Base-by-base conservation (phyloP, 2,797 vertebrate genomes). In the Mormyrus proboscirostris region DNA sequence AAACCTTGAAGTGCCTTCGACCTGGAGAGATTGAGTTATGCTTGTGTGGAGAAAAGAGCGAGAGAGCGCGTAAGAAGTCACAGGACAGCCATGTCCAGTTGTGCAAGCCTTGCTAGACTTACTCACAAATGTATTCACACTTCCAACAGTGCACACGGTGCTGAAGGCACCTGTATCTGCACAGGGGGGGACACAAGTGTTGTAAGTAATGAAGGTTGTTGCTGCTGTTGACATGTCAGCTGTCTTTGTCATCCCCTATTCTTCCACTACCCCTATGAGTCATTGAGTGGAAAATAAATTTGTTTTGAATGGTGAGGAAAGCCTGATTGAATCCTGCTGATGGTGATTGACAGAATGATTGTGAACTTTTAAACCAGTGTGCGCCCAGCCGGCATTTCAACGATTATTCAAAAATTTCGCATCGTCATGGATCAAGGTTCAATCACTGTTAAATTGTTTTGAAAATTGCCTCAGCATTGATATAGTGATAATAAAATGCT, bases 1-100 rank as follows among this genome's bases (percentile, higher is more conserved):
- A 91, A 94, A 90, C 93, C 93, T 91, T 94, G 94, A 94, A 92
- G 94, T 95, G 95, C 94, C 95, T 94, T 95, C 93, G 94, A 96
- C 84, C 88, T 89, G 94, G 91, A 89, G 95, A 95, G 95, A 95
- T 93, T 93, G 94, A 95, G 94, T 94, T 94, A 93, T 95, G 93
- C 84, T 55, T 89, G 84, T 87, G 84, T 86, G 89, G 41, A 87
- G 29, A 79, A 89, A 86, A 25, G 88, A 94, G 94, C 94, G 90
- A 90, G 93, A 94, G 93, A 93, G 93, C 93, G 69, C 47, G 50
- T 44, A 79, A 88, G 47, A n/a, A 25, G 62, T 29, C 50, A 49
- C 50, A 87, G 88, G 38, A 49, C 59, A 76, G 65, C 87, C 85
- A 91, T 93, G 91, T 92, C 91, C 84, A 65, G 90, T 91, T 89